Evolutionary conservation across 53 echinoderm and acorn worm genomes (phyloP).

Genomic region (Echinarachnius parma): DNA sequence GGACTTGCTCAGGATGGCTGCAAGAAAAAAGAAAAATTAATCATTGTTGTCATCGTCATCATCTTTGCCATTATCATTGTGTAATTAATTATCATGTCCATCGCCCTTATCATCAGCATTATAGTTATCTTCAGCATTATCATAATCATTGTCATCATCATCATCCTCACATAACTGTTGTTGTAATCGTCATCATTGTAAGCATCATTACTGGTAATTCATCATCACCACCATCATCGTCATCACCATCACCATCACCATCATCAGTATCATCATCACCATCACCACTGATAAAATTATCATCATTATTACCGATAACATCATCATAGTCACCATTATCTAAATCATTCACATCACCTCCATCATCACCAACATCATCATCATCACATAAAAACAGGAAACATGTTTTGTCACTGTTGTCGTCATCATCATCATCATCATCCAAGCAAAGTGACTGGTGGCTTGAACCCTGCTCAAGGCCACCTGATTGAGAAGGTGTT

Average conservation of each 20-base stretch:
- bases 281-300: neutral
- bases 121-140: neutral
- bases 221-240: neutral
- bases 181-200: neutral
- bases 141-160: neutral
- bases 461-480: no score
- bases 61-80: neutral
- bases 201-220: neutral
- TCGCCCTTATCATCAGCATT: neutral
- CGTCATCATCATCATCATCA: no score
- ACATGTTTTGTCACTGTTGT: no score
- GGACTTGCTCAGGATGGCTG: constrained; percentile 91
- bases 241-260: constrained; percentile 2
- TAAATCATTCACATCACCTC: neutral
- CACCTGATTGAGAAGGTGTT: no score
- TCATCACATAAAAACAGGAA: no score
- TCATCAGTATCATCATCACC: constrained; percentile 2
- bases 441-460: no score
- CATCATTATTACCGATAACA: neutral
- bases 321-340: constrained; percentile 1
- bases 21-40: neutral
- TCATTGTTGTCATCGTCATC: neutral
- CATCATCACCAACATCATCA: constrained; percentile 3
- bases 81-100: neutral
- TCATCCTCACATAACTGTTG: neutral